Evolutionary conservation across 2,888 invertebrate genomes (phyloP), one percentile per base, ranked within the genome.

Genomic region (Podotricha telesiphe): DNA sequence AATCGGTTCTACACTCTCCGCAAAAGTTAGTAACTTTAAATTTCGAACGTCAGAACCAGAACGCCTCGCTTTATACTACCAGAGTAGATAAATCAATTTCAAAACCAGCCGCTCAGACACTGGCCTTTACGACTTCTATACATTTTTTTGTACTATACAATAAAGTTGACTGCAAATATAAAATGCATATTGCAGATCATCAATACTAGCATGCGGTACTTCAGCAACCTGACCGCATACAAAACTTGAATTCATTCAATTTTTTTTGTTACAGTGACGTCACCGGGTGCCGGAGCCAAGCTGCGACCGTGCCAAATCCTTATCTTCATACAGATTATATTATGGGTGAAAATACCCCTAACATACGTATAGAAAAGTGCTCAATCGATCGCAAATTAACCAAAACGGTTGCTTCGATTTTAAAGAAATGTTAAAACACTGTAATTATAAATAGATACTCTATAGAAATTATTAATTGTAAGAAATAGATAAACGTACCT

Each of bases 321-420:
- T n/a, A n/a, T 92, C 67, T 75, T 89, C 78, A 77, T 88, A 68
- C 79, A 85, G 70, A 82, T 88, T 76, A 82, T 88, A 56, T 91
- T n/a, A n/a, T n/a, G n/a, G n/a, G n/a, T n/a, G n/a, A n/a, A 88
- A 89, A 85, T 85, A 72, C 88, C 87, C 89, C 80, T 91, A 91
- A 70, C 69, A 65, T 65, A 71, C 69, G 72, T 71, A 62, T 64
- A 64, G n/a, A 65, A 51, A 58, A 58, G 59, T 55, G 42, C 65
- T 68, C 61, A 45, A 61, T 7, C 22, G 22, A 53, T 28, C 7
- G 22, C 45, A 13, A 34, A 61, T 22, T 47, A 59, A 47, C 61
- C 28, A 10, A 17, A 17, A 1, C 10, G 28, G 59, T 47, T 47
- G n/a, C n/a, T n/a, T n/a, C n/a, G n/a, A n/a, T n/a, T n/a, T n/a